Base-by-base conservation (phyloP, 2,888 invertebrate genomes). In the Lucinisca nassula region DNA sequence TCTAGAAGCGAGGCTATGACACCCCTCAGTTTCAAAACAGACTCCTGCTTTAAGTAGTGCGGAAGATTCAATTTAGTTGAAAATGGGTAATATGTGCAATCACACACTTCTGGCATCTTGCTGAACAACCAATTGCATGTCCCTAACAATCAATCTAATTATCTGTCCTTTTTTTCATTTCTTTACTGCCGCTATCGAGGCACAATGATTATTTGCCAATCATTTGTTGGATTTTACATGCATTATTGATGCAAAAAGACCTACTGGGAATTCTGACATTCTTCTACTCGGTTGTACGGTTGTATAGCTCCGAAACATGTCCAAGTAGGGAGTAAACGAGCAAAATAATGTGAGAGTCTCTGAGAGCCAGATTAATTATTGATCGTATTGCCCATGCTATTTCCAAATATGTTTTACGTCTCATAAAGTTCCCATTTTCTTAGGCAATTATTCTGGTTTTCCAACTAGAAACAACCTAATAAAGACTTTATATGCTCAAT, bases 391-490 rank as follows among this genome's bases (percentile, higher is more conserved):
- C 81, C 61, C 74, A 79, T 61, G 67, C 72, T 75, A 55, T 49
- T 79, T 58, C 55, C 55, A 80, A 87, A 84, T 87, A 87, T 84
- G 82, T 75, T 87, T 82, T 79, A 40, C 67, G 87, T 87, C 87
- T 87, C 84, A 84, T 84, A 87, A 81, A 87, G 61, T 79, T 84
- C 78, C 84, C 78, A 84, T 87, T 84, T 87, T 75, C 83, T 74
- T 51, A 73, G 30, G 79, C 74, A 74, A 79, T 79, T 77, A 84
- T 61, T 61, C 37, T 84, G 61, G 73, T 61, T 45, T 35, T 40
- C 58, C 21, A 77, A 40, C 70, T 30, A 79, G 78, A 79, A 73
- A 55, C 49, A 76, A 76, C 76, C 67, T 55, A 82, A 67, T 67
- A 35, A 67, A 67, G 67, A 67, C 35, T 67, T 67, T 67, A 67